Percentiles rank a stretch among this genome's conserved stretches.
Conservation (phyloP, 2,888 invertebrate species). For the Arge pagana region DNA sequence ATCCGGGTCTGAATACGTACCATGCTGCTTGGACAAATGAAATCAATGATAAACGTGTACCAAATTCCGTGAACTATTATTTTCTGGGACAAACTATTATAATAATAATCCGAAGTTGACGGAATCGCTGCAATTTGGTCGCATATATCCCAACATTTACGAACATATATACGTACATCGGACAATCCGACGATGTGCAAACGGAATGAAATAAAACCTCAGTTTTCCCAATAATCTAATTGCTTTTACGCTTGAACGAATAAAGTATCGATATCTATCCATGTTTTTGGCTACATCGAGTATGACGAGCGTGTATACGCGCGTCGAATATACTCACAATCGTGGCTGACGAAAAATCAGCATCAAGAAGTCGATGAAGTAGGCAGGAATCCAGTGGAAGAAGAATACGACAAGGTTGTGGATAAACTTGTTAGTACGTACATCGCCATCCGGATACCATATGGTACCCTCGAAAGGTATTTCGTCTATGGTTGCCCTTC, state of each 20-base stretch:
- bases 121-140: too few relatives aligned
- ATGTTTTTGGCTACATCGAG: not conserved
- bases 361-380: slow-evolving; percentile 80
- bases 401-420: slow-evolving; percentile 76
- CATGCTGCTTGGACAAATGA: slow-evolving; percentile 66
- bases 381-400: slow-evolving; percentile 80
- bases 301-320: not conserved
- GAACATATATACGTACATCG: too few relatives aligned
- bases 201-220: too few relatives aligned
- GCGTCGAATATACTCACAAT: slow-evolving; percentile 70
- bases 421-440: slow-evolving; percentile 70
- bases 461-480: slow-evolving; percentile 85
- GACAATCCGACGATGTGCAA: too few relatives aligned
- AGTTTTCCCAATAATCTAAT: too few relatives aligned
- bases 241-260: too few relatives aligned
- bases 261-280: too few relatives aligned
- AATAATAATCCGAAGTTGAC: too few relatives aligned
- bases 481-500: slow-evolving; percentile 71
- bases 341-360: slow-evolving; percentile 75
- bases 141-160: too few relatives aligned
- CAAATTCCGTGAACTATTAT: too few relatives aligned
- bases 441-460: slow-evolving; percentile 85
- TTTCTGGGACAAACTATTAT: too few relatives aligned
- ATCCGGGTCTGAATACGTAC: slow-evolving; percentile 77
- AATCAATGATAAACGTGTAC: too few relatives aligned